These are phyloP conservation scores for Etheostoma spectabile DNA, from an alignment of 2,113 vertebrate species.

Conservation along the genomic window DNA sequence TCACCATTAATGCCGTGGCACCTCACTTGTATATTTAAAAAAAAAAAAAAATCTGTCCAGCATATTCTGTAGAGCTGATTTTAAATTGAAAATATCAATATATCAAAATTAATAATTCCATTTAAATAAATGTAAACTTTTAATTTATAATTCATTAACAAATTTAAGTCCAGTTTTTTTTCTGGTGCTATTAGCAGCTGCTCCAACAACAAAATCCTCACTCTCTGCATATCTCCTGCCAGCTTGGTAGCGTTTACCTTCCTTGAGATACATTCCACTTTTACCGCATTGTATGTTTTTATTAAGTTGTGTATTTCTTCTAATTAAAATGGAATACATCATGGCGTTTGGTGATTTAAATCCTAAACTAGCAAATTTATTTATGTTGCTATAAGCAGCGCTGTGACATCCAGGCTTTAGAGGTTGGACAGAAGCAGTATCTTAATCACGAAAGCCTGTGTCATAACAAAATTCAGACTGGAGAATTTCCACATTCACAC, in stretches of 20 bases:
- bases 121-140: no score
- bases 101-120: no score
- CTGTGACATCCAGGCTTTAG: background rate
- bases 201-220: background rate
- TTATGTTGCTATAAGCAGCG: background rate
- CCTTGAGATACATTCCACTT: background rate
- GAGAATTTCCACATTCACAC: background rate
- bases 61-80: background rate
- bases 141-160: no score
- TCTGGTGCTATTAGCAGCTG: background rate
- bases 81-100: background rate
- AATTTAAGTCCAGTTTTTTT: background rate
- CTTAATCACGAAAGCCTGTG: background rate
- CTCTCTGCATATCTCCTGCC: background rate
- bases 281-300: background rate
- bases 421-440: background rate
- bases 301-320: background rate
- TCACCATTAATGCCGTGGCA: background rate
- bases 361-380: background rate
- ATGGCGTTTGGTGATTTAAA: background rate
- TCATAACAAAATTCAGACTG: conserved; percentile 4
- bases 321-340: background rate
- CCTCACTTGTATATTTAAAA: background rate
- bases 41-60: background rate
- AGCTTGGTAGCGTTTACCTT: background rate